Evolutionary conservation across 2,797 vertebrate species (phyloP).

Genomic region (Enteromius treurensis): DNA sequence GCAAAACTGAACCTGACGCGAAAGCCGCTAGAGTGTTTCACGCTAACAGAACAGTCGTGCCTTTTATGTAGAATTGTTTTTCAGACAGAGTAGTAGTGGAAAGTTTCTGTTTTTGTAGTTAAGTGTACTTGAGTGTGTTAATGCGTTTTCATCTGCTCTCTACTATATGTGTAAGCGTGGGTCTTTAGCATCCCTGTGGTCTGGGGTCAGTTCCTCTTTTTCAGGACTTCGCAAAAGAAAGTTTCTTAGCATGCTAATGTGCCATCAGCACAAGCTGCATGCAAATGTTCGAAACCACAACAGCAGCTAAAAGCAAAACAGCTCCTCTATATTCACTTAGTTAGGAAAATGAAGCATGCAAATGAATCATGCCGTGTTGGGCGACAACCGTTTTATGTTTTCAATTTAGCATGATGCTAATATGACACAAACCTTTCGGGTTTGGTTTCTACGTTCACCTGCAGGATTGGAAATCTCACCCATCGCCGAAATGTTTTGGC

Average conservation of each 20-base stretch:
- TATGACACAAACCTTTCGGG: not conserved
- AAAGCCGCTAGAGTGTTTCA: not conserved
- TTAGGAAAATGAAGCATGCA: slow-evolving; percentile 26
- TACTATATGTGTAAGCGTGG: slow-evolving; percentile 2
- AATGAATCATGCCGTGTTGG: not conserved
- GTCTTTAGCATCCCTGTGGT: slow-evolving; percentile 43
- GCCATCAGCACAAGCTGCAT: slow-evolving; percentile 32
- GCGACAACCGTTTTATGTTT: not conserved
- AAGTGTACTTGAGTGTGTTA: not conserved
- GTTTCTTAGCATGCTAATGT: slow-evolving; percentile 42
- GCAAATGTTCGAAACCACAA: slow-evolving; percentile 56
- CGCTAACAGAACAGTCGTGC: not conserved
- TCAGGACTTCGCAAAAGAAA: slow-evolving; percentile 13
- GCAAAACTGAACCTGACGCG: not conserved
- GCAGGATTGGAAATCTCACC: slow-evolving; percentile 7
- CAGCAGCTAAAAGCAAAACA: slow-evolving; percentile 39
- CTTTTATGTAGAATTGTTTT: slow-evolving; percentile 4
- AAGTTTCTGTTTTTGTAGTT: slow-evolving; percentile 7
- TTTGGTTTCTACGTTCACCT: not conserved
- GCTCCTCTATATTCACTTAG: slow-evolving; percentile 23
- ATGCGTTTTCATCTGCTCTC: not conserved
- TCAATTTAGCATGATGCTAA: slow-evolving; percentile 1
- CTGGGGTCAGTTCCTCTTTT: slow-evolving; percentile 54
- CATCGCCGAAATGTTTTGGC: slow-evolving; percentile 1
- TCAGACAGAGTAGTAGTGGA: slow-evolving; percentile 3